phyloP scores from a whole-genome alignment of 2,888 invertebrate species.

The Muscina levida region DNA sequence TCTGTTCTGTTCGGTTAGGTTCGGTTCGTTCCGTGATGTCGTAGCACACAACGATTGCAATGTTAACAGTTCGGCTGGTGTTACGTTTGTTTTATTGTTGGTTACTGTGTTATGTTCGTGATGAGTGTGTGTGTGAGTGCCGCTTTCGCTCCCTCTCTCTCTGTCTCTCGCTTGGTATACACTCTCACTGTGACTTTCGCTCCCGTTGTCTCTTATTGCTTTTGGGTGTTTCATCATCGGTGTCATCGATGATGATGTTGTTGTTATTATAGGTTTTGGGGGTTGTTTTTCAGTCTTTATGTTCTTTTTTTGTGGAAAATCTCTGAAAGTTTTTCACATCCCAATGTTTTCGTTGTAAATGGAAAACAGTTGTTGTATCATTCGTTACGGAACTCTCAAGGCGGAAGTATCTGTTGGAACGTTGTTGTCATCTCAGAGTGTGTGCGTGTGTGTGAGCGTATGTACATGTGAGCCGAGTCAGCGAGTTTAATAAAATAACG shows the following conservation, averaged over 20 bases:
- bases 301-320: constrained; percentile 34
- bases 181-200: constrained; percentile 20
- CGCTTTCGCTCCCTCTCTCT: constrained; percentile 13
- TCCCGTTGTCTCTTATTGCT: neutral
- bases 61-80: neutral
- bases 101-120: constrained; percentile 21
- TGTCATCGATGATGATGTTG: neutral
- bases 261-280: constrained; percentile 65
- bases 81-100: constrained; percentile 16
- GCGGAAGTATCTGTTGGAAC: constrained; percentile 73
- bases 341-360: constrained; percentile 76
- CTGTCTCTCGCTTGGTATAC: constrained; percentile 39
- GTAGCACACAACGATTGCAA: neutral
- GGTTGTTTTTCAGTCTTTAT: constrained; percentile 68
- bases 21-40: neutral
- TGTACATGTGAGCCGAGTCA: neutral
- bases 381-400: constrained; percentile 77
- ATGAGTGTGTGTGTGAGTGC: neutral
- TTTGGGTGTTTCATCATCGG: constrained; percentile 30
- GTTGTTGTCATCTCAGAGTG: constrained; percentile 49
- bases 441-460: constrained; percentile 47
- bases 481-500: constrained; percentile 40
- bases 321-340: constrained; percentile 54
- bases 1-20: neutral
- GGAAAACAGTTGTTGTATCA: constrained; percentile 76